A percentile compares a stretch with the other conserved stretches of the same genome.
Conservation (phyloP, 2,113 vertebrate genomes). For the Mionectes macconnelli region DNA sequence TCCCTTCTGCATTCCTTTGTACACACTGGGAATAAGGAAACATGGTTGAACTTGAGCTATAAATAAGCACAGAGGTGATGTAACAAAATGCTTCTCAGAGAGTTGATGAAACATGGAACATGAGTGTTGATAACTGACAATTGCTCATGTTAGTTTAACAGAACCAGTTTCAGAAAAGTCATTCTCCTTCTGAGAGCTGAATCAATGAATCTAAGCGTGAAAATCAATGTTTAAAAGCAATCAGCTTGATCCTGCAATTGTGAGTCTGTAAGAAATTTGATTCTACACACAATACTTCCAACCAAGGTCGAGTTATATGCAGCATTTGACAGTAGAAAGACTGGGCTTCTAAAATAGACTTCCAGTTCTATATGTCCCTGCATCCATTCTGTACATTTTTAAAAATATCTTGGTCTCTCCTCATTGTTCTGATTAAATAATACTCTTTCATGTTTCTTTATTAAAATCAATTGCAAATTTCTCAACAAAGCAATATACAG, state of each 20-base stretch:
- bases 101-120: not conserved
- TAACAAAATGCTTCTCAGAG: not conserved
- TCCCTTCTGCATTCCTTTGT: not conserved
- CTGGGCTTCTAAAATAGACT: not conserved
- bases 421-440: not conserved
- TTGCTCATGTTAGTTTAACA: slow-evolving; percentile 7
- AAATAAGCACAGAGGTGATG: not conserved
- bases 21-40: not conserved
- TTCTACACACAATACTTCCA: not conserved
- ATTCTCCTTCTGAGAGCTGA: slow-evolving; percentile 31
- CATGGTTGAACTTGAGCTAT: not conserved
- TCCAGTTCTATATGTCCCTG: not conserved
- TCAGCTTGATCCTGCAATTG: not conserved
- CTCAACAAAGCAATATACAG: not conserved
- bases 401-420: not conserved
- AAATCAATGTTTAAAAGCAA: slow-evolving; percentile 11
- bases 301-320: not conserved
- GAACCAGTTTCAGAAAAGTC: slow-evolving; percentile 47
- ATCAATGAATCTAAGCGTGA: not conserved
- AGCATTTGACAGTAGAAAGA: not conserved
- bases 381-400: not conserved
- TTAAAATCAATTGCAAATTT: not conserved
- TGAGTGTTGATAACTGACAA: not conserved
- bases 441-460: not conserved
- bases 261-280: not conserved